A percentile compares a stretch with the other conserved stretches of the same genome.
These are phyloP conservation scores for Nicator chloris DNA, from an alignment of 2,113 vertebrate genomes.

Conservation along the genomic window DNA sequence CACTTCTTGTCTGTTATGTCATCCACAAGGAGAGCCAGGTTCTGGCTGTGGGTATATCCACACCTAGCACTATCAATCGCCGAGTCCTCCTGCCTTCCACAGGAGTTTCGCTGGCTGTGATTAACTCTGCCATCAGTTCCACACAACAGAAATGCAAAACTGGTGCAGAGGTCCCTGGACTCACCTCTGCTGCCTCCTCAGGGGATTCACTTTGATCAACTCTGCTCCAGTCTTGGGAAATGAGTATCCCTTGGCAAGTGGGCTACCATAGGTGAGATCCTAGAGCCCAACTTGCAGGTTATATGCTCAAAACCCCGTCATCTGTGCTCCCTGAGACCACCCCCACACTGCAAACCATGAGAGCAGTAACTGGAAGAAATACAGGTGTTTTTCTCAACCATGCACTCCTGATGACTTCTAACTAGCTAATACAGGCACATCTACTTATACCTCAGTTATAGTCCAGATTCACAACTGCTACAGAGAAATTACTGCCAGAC, in stretches of 20 bases:
- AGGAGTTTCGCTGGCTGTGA: background rate
- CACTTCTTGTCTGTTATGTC: background rate
- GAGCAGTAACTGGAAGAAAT: background rate
- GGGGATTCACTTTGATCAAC: background rate
- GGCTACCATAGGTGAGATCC: accelerated
- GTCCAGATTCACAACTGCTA: background rate
- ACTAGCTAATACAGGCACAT: background rate
- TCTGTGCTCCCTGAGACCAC: background rate
- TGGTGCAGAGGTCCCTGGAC: background rate
- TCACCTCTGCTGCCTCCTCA: background rate
- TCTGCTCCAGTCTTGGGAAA: background rate
- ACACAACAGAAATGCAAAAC: background rate
- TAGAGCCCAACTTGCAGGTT: background rate
- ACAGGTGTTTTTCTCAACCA: background rate
- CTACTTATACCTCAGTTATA: background rate
- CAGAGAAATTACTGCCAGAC: background rate
- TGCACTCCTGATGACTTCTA: background rate
- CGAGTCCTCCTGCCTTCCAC: background rate
- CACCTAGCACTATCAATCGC: background rate
- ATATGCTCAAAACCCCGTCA: background rate
- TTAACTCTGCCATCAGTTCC: background rate
- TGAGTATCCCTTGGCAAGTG: background rate
- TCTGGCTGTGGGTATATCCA: background rate
- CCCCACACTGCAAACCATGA: background rate
- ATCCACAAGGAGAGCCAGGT: background rate